Conservation (phyloP, 2,797 vertebrate genomes). For the Peromyscus aztecus region DNA sequence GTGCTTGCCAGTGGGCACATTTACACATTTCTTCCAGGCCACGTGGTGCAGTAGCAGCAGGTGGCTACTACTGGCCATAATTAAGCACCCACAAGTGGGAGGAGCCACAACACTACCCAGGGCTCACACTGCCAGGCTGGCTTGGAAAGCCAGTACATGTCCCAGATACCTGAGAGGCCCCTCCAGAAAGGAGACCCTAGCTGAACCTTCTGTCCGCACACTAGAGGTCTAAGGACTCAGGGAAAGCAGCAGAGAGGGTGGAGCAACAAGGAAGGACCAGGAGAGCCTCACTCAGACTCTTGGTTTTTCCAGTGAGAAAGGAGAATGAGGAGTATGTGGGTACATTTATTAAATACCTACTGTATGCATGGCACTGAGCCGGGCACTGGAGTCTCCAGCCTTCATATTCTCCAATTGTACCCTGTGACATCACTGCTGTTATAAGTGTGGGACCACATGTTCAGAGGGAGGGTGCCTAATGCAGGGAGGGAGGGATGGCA, state of each 20-base stretch:
- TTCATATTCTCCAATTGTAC: neutral
- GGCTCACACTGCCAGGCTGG: neutral
- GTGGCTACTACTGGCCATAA: neutral
- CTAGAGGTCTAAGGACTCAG: neutral
- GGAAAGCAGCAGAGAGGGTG: neutral
- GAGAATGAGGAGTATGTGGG: neutral
- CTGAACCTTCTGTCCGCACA: neutral
- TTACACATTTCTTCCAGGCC: neutral
- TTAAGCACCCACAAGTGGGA: rapidly evolving
- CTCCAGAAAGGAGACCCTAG: neutral
- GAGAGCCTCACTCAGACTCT: neutral
- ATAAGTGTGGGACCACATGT: rapidly evolving
- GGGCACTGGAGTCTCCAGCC: neutral
- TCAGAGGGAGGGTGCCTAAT: neutral
- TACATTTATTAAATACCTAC: conserved; percentile 3
- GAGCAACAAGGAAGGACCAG: neutral
- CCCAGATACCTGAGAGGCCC: neutral
- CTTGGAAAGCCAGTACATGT: neutral
- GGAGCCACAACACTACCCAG: neutral
- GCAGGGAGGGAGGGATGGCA: neutral
- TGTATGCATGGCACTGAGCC: neutral
- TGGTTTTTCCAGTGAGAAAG: neutral
- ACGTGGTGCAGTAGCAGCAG: neutral
- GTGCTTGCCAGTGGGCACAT: neutral
- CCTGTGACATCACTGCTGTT: neutral